A percentile compares a stretch with the other conserved stretches of the same genome.
These are phyloP conservation scores for Folsomia candida DNA, from an alignment of 2,888 invertebrate genomes.

Conservation along the genomic window DNA sequence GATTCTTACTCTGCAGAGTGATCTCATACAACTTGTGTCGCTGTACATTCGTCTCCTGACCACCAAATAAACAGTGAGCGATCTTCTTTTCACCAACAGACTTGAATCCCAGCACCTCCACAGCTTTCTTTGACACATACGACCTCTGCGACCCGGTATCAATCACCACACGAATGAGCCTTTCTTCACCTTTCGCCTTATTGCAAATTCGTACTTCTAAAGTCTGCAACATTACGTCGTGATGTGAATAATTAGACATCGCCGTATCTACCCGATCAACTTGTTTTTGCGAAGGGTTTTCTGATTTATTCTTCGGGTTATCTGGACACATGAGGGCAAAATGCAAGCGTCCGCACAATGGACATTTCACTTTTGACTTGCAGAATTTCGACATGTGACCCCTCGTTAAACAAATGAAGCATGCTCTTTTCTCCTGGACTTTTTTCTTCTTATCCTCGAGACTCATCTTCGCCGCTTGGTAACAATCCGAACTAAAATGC, in stretches of 20 bases:
- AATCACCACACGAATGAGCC: background rate
- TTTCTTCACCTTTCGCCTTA: background rate
- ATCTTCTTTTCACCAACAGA: background rate
- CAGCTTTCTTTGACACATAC: constrained; percentile 1
- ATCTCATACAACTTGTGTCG: background rate
- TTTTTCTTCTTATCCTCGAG: constrained; percentile 2
- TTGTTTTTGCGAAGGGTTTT: background rate
- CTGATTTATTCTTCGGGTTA: background rate
- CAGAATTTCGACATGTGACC: background rate
- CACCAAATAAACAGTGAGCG: constrained; percentile 13
- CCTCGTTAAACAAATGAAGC: background rate
- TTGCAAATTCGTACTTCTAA: background rate
- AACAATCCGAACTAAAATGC: constrained; percentile 18
- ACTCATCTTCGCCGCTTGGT: background rate
- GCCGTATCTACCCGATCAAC: background rate
- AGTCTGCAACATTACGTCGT: constrained; percentile 13
- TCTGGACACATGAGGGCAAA: constrained; percentile 7
- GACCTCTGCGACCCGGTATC: constrained; percentile 19
- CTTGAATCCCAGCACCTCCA: background rate
- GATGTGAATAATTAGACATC: background rate
- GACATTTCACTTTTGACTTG: background rate
- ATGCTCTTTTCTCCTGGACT: background rate
- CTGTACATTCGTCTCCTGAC: background rate
- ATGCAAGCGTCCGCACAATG: background rate
- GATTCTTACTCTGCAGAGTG: background rate